A percentile compares a stretch with the other conserved stretches of the same genome.
Conservation (phyloP, 1,140 invertebrate genomes). For the Pentalonia nigronervosa region DNA sequence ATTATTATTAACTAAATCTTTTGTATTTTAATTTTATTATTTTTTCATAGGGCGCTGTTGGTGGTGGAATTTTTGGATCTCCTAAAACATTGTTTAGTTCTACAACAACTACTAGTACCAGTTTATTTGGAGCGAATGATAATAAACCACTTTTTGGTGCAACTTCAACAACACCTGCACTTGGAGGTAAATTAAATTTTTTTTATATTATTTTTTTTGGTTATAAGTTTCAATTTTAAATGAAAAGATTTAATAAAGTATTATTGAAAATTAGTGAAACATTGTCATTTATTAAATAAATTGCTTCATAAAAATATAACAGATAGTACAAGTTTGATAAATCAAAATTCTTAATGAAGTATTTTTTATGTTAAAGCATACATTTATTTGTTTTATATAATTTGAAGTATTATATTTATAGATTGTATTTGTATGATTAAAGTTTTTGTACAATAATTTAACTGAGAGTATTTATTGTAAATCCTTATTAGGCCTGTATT, state of each 20-base stretch:
- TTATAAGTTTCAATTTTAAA: neutral
- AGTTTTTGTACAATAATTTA: neutral
- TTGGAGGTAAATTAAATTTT: constrained; percentile 16
- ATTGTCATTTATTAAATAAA: no score
- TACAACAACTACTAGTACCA: constrained; percentile 50
- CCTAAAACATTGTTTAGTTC: constrained; percentile 51
- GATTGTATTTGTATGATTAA: neutral
- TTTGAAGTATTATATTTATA: neutral
- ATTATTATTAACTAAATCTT: neutral
- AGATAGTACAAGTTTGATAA: neutral
- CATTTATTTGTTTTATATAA: neutral
- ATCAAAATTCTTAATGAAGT: neutral
- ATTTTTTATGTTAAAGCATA: neutral
- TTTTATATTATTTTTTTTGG: neutral
- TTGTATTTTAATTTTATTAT: neutral
- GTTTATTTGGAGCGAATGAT: constrained; percentile 55
- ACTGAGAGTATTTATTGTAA: neutral
- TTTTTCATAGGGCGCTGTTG: constrained; percentile 61
- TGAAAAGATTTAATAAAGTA: no score
- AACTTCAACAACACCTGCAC: constrained; percentile 26
- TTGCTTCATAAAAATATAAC: neutral
- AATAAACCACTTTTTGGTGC: constrained; percentile 54
- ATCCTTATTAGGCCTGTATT: neutral
- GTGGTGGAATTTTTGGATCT: constrained; percentile 22
- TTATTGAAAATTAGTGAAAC: no score